phyloP scores from a whole-genome alignment of 2,113 vertebrate species.

The Vicugna pacos region DNA sequence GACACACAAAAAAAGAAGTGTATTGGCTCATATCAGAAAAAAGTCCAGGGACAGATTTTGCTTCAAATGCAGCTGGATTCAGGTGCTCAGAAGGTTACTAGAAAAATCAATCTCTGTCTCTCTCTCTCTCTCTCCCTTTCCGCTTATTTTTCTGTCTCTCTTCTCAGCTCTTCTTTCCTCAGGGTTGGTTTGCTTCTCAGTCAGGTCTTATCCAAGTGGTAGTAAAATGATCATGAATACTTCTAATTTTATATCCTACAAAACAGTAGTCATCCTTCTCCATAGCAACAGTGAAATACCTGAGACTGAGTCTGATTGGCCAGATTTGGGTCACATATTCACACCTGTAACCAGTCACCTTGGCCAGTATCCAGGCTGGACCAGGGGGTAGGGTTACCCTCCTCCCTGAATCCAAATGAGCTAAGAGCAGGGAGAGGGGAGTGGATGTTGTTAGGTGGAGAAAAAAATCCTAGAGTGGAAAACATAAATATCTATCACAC shows the following conservation, averaged over 20 bases:
- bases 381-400: fast-evolving
- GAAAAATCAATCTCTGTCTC: background rate
- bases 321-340: background rate
- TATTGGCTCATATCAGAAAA: background rate
- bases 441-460: background rate
- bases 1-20: background rate
- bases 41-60: background rate
- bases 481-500: background rate
- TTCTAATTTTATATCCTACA: background rate
- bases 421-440: background rate
- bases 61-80: background rate
- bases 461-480: background rate
- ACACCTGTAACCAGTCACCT: background rate
- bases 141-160: background rate
- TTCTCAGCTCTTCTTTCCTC: background rate
- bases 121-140: background rate
- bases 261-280: background rate
- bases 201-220: background rate
- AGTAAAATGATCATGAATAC: background rate
- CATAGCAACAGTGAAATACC: background rate
- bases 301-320: background rate
- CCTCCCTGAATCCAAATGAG: background rate
- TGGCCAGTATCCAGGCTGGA: background rate
- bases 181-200: background rate
- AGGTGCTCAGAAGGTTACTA: background rate